phyloP scores from a whole-genome alignment of 64 coral and sea anemone genomes.

The Stylophora pistillata region DNA sequence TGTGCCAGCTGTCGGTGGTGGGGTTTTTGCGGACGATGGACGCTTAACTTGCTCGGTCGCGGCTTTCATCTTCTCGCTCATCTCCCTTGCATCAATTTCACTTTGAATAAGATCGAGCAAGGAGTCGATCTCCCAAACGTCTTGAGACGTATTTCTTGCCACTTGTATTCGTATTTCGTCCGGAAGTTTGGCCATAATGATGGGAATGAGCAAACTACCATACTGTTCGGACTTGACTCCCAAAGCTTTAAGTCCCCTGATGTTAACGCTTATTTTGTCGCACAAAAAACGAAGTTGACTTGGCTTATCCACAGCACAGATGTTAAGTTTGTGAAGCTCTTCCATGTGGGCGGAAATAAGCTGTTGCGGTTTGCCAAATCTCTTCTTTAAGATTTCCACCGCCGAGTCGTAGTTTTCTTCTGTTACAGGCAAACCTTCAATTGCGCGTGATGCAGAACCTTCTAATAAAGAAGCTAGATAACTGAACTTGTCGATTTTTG shows the following conservation, averaged over 20 bases:
- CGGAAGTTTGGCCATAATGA: slow-evolving; percentile 7
- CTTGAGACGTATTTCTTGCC: not conserved
- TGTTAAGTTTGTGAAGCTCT: slow-evolving; percentile 26
- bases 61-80: too few relatives aligned
- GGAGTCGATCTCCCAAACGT: slow-evolving; percentile 44
- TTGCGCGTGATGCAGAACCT: slow-evolving; percentile 10
- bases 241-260: not conserved
- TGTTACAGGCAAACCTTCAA: slow-evolving; percentile 15
- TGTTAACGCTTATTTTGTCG: slow-evolving; percentile 7
- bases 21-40: too few relatives aligned
- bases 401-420: too few relatives aligned
- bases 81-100: too few relatives aligned
- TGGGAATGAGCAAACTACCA: slow-evolving; percentile 19
- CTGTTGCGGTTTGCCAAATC: slow-evolving; percentile 3
- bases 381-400: not conserved
- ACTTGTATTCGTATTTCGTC: not conserved
- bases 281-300: not conserved
- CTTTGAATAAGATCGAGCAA: not conserved
- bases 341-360: slow-evolving; percentile 44
- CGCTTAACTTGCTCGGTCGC: too few relatives aligned
- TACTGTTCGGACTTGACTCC: not conserved
- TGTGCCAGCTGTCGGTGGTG: too few relatives aligned
- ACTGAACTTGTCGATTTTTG: slow-evolving; percentile 60
- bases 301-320: slow-evolving; percentile 12
- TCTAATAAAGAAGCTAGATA: slow-evolving; percentile 22